A percentile compares a stretch with the other conserved stretches of the same genome.
phyloP scores from a whole-genome alignment of 2,888 invertebrate genomes.

The Pemphredon lugubris region DNA sequence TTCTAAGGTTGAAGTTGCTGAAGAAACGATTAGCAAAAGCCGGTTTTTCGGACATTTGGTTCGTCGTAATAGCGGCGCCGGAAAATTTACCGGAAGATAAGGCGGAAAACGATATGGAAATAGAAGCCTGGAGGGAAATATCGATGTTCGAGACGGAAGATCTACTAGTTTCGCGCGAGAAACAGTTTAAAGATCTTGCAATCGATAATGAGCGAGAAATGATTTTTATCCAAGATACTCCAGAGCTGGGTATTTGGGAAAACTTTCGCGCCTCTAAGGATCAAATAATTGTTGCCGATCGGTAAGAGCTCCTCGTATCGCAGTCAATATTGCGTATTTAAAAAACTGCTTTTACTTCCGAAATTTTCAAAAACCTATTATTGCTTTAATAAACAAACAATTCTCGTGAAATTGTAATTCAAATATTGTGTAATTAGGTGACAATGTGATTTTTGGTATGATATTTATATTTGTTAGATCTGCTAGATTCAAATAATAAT shows the following conservation, averaged over 20 bases:
- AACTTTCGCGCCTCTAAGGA: conserved; percentile 68
- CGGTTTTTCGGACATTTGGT: conserved; percentile 66
- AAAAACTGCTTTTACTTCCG: too few relatives aligned
- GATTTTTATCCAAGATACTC: conserved; percentile 66
- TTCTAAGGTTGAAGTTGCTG: conserved; percentile 68
- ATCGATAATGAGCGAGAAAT: conserved; percentile 58
- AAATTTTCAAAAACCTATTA: too few relatives aligned
- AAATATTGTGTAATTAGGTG: too few relatives aligned
- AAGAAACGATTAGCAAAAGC: conserved; percentile 68
- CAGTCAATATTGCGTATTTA: too few relatives aligned
- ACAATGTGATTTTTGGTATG: too few relatives aligned
- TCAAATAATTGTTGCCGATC: conserved; percentile 73
- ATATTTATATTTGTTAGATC: too few relatives aligned
- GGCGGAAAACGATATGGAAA: conserved; percentile 61
- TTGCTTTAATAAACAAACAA: too few relatives aligned
- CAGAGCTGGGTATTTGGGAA: conserved; percentile 67
- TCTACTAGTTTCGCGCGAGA: conserved; percentile 40
- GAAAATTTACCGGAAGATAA: conserved; percentile 38
- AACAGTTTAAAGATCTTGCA: conserved; percentile 47
- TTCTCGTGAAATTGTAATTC: too few relatives aligned
- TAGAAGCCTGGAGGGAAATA: conserved; percentile 67
- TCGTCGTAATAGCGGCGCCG: conserved; percentile 67
- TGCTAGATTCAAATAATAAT: too few relatives aligned
- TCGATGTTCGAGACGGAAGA: conserved; percentile 58
- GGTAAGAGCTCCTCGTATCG: conserved; percentile 56